Base-by-base conservation (phyloP, 2,888 invertebrate genomes). In the Ectemnius cavifrons region DNA sequence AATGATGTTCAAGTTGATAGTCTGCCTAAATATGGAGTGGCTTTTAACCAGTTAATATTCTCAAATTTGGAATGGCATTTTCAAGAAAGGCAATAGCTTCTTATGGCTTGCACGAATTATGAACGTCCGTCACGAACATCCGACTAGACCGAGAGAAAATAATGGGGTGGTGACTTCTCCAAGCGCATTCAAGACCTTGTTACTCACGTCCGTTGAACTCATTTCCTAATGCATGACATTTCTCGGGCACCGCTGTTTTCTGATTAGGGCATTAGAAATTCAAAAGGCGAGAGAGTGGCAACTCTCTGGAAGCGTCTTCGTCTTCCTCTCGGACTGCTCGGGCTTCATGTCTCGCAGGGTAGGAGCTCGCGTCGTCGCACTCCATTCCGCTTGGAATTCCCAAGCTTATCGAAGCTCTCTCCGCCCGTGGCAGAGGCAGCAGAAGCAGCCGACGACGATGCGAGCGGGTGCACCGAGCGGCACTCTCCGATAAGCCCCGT, bases 221-320 rank as follows among this genome's bases (percentile, higher is more conserved):
- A 27, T 67, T 76, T 74, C 59, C 71, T 79, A 73, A 81, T 72
- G 76, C 73, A 69, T 65, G 62, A 59, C 60, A 73, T 73, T 71
- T 49, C 47, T 20, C 61, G 58, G 67, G 46, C 58, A 66, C 20
- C 72, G 56, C 58, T 63, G 64, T 68, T 75, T 73, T 79, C 68
- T 71, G 79, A 83, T 81, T 81, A 83, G 75, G 58, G 63, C 59
- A 77, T 82, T 82, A 79, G 63, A 56, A 68, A 83, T 81, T 83
- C 73, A 83, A 83, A 80, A 63, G 18, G 58, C 64, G 72, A 45
- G 60, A 45, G 23, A 18, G 8, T 20, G 62, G 37, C 8, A 70
- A 8, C 28, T 20, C 47, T 64, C 64, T 14, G 62, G 63, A 68
- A 45, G 68, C 60, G 66, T 67, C 77, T 56, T 59, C 47, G 14